Base-by-base conservation (phyloP, 2,797 vertebrate genomes). In the Dermochelys coriacea region DNA sequence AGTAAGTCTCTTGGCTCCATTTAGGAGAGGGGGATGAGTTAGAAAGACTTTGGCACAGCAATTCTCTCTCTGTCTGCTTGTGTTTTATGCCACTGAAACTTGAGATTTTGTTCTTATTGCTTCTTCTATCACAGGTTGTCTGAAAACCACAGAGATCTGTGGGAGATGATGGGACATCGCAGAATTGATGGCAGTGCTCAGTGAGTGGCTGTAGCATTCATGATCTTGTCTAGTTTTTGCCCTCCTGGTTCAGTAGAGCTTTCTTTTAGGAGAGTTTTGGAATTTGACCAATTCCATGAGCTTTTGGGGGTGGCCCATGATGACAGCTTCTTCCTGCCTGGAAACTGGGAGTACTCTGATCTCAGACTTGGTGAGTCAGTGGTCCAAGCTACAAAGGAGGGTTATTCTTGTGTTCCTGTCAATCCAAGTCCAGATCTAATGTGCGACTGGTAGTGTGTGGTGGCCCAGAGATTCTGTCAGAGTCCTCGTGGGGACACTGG, bases 281-380 rank as follows among this genome's bases (percentile, higher is more conserved):
- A 95, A 82, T 23, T 7, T 55, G 49, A 91, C 89, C 95, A 96
- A 88, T 57, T n/a, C 85, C 82, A 61, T 92, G 47, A 93, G 79
- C 79, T 92, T 77, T 27, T 57, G 83, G 75, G 94, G 87, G 93
- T 81, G 0, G 41, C 87, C 52, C 4, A 21, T 64, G 59, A 61
- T 16, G n/a, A 91, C 94, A 97, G 94, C 95, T 96, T 96, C 91
- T 96, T 96, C 88, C 94, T 91, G 50, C 93, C 29, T 93, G 88
- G 88, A 95, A 87, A 80, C 79, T 47, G 61, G 82, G 90, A 90
- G 68, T 57, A 16, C 51, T 94, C 92, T 84, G 86, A 87, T 74
- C 85, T 90, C 93, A 93, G 49, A 34, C 61, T 6, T 0, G 23
- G 61, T 1, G 0, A 92, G 84, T n/a, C 82, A 74, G 41, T 12